Base-by-base conservation (phyloP, 2,797 vertebrate species). In the Paedocypris micromegethes region DNA sequence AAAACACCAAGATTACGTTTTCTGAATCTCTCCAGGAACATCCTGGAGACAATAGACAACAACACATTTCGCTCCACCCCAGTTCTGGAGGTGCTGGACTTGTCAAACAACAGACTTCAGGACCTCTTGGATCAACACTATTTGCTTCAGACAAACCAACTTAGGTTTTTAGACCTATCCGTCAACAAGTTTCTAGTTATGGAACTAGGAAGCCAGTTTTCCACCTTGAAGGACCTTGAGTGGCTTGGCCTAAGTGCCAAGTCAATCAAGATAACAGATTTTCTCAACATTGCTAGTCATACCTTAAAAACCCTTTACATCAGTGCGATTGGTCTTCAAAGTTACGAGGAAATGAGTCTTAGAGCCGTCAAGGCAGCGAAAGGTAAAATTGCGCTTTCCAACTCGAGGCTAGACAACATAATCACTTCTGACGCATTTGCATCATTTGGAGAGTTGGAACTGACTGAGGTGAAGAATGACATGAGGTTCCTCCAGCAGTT, bases 1-100 rank as follows among this genome's bases (percentile, higher is more conserved):
- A 74, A 64, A 45, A 79, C 86, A 23, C 44, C 66, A 40, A 65
- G 72, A 40, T 83, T 96, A 45, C 78, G 37, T 57, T 71, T 84
- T 60, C 85, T 94, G 70, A 93, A 92, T 74, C 50, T 94, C 40
- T 89, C 90, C 38, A 80, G 88, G 79, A 95, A 95, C 43, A 6
- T 49, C 51, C 80, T 94, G 68, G 81, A 64, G 0, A 9, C 81
- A 2, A 80, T 94, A 2, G 76, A 91, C 54, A 70, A 75, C 0
- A 81, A 78, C 58, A 81, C 83, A 3, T 93, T 95, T 55, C 63
- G 75, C 9, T 71, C 82, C 66, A 92, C 90, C 0, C 58, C 83
- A 7, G 64, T 83, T 38, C 81, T 96, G 68, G 63, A 86, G 74
- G 72, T 82, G 47, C 83, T 96, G 69, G 92, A 94, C 72, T 72